Evolutionary conservation across 1,140 invertebrate species (phyloP), one percentile per base, ranked within the genome.

Genomic region (Eueides isabella): DNA sequence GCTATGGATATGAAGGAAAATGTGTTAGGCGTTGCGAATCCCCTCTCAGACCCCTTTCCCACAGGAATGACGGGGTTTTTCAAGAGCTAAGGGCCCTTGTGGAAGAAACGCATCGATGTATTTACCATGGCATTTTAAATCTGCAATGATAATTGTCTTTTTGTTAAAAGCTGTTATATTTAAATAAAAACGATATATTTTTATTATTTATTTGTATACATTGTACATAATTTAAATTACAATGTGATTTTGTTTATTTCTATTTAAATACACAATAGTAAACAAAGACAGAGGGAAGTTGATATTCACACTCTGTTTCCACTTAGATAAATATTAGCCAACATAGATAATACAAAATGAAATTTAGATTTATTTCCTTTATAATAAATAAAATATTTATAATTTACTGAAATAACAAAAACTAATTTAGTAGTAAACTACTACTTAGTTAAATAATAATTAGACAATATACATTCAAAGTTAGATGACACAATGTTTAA

Each of bases 1-100:
- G 61, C n/a, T 64, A 65, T 64, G 48, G 41, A 74, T 70, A 61
- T 28, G 23, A 55, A 63, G 66, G 55, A 67, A 61, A 72, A 65
- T 74, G 61, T 74, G 55, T 61, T 67, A 65, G 66, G 61, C 55
- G 73, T 69, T 38, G 38, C 62, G 70, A 74, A 74, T 66, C 73
- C 73, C 73, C 67, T 75, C 73, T 75, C 67, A 75, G 73, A 74
- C 72, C 73, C 73, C 73, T 71, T 70, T 33, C 61, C 72, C 38
- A 61, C 61, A 69, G 73, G 33, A 74, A 74, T 64, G 62, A 61
- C 71, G 55, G 67, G 67, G 69, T 67, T 75, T 74, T 74, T 75
- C 73, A 71, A 75, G 73, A 70, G 73, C 63, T 29, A 44, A 74
- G 67, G n/a, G 61, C 67, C 41, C 73, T 75, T 29, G 28, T 61